Conservation (phyloP, 2,888 invertebrate genomes). For the Torymus aiolomorphi region DNA sequence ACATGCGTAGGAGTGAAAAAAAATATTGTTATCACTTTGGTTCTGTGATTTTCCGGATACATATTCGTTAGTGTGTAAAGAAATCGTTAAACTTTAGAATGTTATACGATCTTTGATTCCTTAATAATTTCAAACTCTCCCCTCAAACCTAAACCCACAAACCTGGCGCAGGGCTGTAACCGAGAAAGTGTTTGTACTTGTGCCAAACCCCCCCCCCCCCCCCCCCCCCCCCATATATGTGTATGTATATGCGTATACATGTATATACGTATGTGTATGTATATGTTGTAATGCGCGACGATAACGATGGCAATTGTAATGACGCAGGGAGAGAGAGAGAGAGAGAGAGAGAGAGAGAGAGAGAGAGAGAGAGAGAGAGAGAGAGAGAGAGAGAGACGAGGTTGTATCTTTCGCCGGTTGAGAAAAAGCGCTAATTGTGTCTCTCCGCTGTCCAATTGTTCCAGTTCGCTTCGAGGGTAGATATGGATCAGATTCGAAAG, state of each 20-base stretch:
- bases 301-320: too few relatives aligned
- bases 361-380: too few relatives aligned
- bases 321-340: too few relatives aligned
- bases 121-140: conserved; percentile 59
- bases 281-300: conserved; percentile 6
- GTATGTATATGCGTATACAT: conserved; percentile 32
- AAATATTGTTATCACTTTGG: conserved; percentile 69
- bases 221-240: conserved; percentile 19
- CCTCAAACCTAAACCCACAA: conserved; percentile 5
- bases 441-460: too few relatives aligned
- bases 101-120: conserved; percentile 71
- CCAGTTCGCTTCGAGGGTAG: too few relatives aligned
- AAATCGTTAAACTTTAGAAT: conserved; percentile 70
- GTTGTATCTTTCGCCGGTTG: too few relatives aligned
- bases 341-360: too few relatives aligned
- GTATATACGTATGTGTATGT: conserved; percentile 27
- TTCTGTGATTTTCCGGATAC: conserved; percentile 75
- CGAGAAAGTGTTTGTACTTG: conserved; percentile 61
- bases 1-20: conserved; percentile 35
- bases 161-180: conserved; percentile 56
- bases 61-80: conserved; percentile 74
- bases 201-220: conserved; percentile 51
- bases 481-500: too few relatives aligned
- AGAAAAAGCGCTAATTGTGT: too few relatives aligned
- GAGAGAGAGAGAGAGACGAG: too few relatives aligned